These are phyloP conservation scores for Seira ritae DNA, from an alignment of 2,888 invertebrate species.

Conservation along the genomic window DNA sequence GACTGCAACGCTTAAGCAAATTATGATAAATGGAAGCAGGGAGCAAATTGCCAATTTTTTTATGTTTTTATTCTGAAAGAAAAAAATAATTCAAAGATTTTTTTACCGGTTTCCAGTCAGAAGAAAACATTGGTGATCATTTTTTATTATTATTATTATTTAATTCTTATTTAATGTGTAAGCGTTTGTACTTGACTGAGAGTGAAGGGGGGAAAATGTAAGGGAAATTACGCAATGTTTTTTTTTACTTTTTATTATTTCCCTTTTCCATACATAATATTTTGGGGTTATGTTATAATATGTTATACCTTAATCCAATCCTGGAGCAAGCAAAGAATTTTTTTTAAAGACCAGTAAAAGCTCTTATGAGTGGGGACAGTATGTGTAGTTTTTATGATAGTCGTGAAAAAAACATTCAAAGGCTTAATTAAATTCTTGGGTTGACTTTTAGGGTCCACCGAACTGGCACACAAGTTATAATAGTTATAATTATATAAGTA, in stretches of 20 bases:
- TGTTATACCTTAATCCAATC: not conserved
- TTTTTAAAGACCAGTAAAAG: not conserved
- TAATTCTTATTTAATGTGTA: conserved; percentile 35
- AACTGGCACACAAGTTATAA: not conserved
- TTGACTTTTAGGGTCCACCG: conserved; percentile 23
- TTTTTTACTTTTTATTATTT: conserved; percentile 49
- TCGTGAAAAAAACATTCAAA: not conserved
- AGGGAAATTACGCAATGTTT: not conserved
- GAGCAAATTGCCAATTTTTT: conserved; percentile 16
- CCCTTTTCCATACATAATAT: not conserved
- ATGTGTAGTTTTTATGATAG: not conserved
- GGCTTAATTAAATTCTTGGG: conserved; percentile 33
- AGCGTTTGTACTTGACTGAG: conserved; percentile 45
- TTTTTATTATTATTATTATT: conserved; percentile 47
- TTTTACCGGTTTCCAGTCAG: conserved; percentile 55
- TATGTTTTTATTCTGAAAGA: conserved; percentile 22
- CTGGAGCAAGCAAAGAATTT: not conserved
- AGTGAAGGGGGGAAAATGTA: conserved; percentile 13
- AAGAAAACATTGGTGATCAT: conserved; percentile 61
- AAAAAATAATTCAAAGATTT: not conserved
- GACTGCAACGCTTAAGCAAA: too few relatives aligned
- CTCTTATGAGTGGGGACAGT: conserved; percentile 4
- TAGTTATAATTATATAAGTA: not conserved
- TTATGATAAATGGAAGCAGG: not conserved
- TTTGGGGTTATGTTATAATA: not conserved